Conservation (phyloP, 2,797 vertebrate genomes). For the Meda fulgida region DNA sequence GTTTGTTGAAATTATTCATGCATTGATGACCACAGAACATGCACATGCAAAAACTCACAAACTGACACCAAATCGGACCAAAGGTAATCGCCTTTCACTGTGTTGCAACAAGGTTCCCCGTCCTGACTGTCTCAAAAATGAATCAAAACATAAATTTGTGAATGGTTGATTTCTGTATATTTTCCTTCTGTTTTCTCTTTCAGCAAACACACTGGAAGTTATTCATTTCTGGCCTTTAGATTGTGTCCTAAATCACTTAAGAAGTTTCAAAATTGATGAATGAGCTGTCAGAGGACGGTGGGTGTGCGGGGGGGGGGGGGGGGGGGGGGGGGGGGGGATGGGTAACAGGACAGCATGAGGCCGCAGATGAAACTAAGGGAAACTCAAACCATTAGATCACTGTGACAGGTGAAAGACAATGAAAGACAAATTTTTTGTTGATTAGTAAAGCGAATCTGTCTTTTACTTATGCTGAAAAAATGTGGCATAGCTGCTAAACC, state of each 20-base stretch:
- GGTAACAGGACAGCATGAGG: constrained; percentile 11
- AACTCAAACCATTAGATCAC: constrained; percentile 26
- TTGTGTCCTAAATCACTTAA: constrained; percentile 42
- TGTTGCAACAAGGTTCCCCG: constrained; percentile 39
- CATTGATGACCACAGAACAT: neutral
- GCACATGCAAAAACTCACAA: neutral
- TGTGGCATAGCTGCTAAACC: neutral
- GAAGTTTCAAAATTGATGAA: constrained; percentile 53
- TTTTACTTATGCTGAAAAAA: neutral
- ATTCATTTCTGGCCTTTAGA: constrained; percentile 52
- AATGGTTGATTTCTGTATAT: constrained; percentile 23
- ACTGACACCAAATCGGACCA: constrained; percentile 13
- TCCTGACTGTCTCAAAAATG: neutral
- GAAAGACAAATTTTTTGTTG: neutral
- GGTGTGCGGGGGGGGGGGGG: neutral
- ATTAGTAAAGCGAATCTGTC: neutral
- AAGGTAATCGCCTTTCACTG: constrained; percentile 23
- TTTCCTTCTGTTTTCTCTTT: constrained; percentile 32
- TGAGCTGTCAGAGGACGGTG: constrained; percentile 29
- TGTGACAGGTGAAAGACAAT: constrained; percentile 16
- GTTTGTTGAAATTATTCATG: neutral
- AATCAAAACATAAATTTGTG: constrained; percentile 14
- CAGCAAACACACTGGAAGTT: constrained; percentile 42
- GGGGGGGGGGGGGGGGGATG: no score
- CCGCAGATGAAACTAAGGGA: constrained; percentile 1